Conservation (phyloP, 1,140 invertebrate genomes). For the Solenopsis invicta region DNA sequence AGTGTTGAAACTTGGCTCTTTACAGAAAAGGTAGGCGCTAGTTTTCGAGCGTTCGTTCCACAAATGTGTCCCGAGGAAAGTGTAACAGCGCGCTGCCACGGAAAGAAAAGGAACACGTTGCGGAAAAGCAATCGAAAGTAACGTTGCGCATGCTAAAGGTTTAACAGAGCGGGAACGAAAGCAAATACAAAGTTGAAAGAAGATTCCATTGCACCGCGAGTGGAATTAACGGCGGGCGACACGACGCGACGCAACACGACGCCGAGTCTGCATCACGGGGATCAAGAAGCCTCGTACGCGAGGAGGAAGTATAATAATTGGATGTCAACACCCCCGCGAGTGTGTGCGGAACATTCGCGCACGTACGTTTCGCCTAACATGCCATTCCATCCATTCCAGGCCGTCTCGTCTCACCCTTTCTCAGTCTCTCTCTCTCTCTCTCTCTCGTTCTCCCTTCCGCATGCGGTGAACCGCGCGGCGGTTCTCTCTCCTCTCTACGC, state of each 20-base stretch:
- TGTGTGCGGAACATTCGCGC: constrained; percentile 37
- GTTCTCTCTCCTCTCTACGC: constrained; percentile 4
- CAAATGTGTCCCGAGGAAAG: constrained; percentile 27
- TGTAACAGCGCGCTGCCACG: not conserved
- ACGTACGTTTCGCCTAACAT: constrained; percentile 52
- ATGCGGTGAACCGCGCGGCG: not conserved
- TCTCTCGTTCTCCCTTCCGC: not conserved
- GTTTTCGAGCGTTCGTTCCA: constrained; percentile 1
- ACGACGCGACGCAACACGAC: not conserved
- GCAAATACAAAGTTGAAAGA: constrained; percentile 46
- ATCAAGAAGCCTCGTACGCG: constrained; percentile 7
- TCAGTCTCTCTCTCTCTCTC: not conserved
- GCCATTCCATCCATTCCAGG: constrained; percentile 55
- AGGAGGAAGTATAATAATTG: constrained; percentile 66
- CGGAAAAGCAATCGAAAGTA: constrained; percentile 54
- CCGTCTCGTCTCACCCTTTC: constrained; percentile 38
- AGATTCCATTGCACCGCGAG: constrained; percentile 19
- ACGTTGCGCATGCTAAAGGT: constrained; percentile 22
- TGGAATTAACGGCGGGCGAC: constrained; percentile 23
- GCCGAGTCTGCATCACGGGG: not conserved
- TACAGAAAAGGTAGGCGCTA: not conserved
- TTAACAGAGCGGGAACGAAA: constrained; percentile 59
- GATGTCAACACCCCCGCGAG: constrained; percentile 60
- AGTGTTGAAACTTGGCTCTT: not conserved
- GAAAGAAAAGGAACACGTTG: constrained; percentile 11